Evolutionary conservation across 53 echinoderm and acorn worm genomes (phyloP), one percentile per base, ranked within the genome.

Genomic region (Temnopleurus reevesii): DNA sequence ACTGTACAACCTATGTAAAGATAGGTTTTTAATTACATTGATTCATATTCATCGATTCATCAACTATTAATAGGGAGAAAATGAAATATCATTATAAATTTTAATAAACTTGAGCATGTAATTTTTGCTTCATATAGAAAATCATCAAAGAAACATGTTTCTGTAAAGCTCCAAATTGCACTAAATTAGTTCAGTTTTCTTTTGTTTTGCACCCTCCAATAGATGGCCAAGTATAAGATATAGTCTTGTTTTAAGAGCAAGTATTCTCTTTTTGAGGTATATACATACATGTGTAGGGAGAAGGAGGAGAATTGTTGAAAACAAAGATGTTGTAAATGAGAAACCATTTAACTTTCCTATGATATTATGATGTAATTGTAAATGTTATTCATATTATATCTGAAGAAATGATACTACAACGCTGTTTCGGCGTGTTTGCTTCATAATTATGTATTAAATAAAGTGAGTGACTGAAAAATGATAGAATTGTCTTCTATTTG

Each of bases 381-480:
- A 53, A 53, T 55, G 56, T 53, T 53, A 83, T 83, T 83, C 83
- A 55, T 83, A 83, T 83, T 83, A 83, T 83, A 83, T 55, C 83
- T 83, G 54, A 83, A 17, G 23, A 28, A 55, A 56, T 55, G 53
- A 47, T 83, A 85, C 27, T 46, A 85, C 56, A 45, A 85, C 34
- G 85, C 61, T 56, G 83, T 53, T 53, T 55, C 23, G 47, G 83
- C 83, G 12, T 35, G 55, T 49, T 83, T 59, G 85, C 85, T 85
- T 85, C 85, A 59, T 85, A 85, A 85, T 85, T 85, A 85, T 85
- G 85, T 85, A 85, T 85, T 85, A 85, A 85, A 85, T 59, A 61
- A 85, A 29, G 60, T 85, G 83, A 83, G 85, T 85, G 85, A 85
- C 59, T 85, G 85, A 85, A 85, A 45, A 55, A 41, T 71, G 71